Base-by-base conservation (phyloP, 2,888 invertebrate species). In the Dynastes maya region DNA sequence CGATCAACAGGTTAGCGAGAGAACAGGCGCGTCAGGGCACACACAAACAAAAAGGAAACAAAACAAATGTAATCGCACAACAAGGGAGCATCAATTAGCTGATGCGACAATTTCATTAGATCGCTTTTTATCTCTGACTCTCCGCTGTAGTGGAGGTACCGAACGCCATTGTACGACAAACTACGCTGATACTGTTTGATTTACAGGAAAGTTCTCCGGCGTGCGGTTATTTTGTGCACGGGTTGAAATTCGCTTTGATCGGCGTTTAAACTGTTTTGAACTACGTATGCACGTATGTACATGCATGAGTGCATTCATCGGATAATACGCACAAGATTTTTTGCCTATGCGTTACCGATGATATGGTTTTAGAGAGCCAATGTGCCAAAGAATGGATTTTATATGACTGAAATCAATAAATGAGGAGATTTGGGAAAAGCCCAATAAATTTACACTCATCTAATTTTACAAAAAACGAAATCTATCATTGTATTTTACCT, bases 1-100 rank as follows among this genome's bases (percentile, higher is more conserved):
- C 81, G 81, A 83, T 83, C 83, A 83, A 83, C 83, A 83, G 82
- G 83, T 83, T 81, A 81, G 77, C 79, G 78, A 80, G 78, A 74
- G 72, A 68, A 65, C 77, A 67, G 55, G 68, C 70, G 80, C 76
- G 80, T 80, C 75, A 72, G 68, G 65, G 71, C 63, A 71, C 64
- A 58, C 78, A 79, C 79, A 81, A 81, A 80, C 78, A 79, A 82
- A 83, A 82, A 78, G 79, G 80, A 81, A 81, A 80, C 81, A 82
- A 83, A 82, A 81, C 80, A 74, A 83, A 82, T 80, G 80, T 78
- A 81, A 81, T 81, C 80, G 80, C 78, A 74, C 72, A 80, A 79
- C 80, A 78, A 82, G 81, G 77, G 78, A 79, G 74, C 81, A 81
- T 81, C 82, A 82, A 81, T 81, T 81, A 81, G 80, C 78, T 79